Conservation (phyloP, 2,888 invertebrate species). For the Oasisia sp. region DNA sequence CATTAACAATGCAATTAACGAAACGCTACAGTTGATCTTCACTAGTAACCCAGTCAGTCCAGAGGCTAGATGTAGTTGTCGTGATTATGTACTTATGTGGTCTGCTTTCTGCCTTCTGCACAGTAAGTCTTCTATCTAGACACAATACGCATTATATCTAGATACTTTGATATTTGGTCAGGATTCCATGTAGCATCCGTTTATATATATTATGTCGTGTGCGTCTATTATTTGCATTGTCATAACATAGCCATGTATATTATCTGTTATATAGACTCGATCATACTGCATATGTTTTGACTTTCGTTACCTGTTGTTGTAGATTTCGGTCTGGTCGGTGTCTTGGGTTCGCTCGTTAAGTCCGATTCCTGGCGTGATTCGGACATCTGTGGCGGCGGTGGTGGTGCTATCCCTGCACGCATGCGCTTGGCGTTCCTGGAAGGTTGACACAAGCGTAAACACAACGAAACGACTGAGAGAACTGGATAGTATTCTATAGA, state of each 20-base stretch:
- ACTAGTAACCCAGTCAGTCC: neutral
- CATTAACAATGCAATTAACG: neutral
- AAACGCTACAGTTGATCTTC: neutral
- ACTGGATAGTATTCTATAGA: no score
- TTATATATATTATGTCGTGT: no score
- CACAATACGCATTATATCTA: neutral
- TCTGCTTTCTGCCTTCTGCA: no score
- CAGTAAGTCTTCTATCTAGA: neutral
- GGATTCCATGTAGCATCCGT: no score
- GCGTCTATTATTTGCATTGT: no score
- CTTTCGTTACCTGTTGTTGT: neutral
- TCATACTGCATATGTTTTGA: neutral
- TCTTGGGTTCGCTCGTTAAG: neutral
- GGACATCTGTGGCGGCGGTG: neutral
- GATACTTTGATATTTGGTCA: neutral
- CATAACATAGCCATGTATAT: no score
- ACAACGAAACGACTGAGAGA: no score
- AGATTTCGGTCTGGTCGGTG: neutral
- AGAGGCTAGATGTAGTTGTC: neutral
- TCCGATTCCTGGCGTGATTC: neutral
- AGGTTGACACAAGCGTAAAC: neutral
- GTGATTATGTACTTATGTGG: neutral
- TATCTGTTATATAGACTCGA: neutral
- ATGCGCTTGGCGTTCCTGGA: neutral
- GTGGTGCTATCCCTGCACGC: neutral